Evolutionary conservation across 1,140 invertebrate genomes (phyloP).

Genomic region (Atta colombica): DNA sequence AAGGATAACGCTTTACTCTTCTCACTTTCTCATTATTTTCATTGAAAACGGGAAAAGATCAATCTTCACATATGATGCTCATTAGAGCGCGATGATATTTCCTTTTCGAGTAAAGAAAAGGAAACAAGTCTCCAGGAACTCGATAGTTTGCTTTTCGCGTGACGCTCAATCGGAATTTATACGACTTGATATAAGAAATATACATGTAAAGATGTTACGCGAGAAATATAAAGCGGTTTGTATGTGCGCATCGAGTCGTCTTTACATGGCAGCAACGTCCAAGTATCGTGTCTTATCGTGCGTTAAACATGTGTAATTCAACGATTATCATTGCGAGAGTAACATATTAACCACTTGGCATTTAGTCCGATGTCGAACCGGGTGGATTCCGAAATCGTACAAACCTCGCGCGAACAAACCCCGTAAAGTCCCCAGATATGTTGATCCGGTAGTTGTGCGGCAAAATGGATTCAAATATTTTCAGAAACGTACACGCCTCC

Average conservation of each 20-base stretch:
- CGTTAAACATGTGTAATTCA: slow-evolving; percentile 44
- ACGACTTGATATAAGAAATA: neutral
- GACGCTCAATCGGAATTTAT: slow-evolving; percentile 2
- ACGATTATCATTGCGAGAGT: slow-evolving; percentile 40
- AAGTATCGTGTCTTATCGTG: slow-evolving; percentile 29
- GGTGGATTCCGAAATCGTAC: slow-evolving; percentile 26
- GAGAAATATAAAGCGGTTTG: slow-evolving; percentile 15
- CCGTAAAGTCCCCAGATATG: slow-evolving; percentile 51
- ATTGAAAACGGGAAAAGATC: slow-evolving; percentile 27
- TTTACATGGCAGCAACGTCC: neutral
- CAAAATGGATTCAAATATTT: slow-evolving; percentile 29
- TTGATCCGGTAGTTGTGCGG: slow-evolving; percentile 46
- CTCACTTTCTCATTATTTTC: slow-evolving; percentile 40
- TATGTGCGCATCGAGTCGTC: neutral
- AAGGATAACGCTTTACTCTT: neutral
- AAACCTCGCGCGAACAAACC: no score
- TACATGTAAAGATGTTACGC: neutral
- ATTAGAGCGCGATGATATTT: neutral
- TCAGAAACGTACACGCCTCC: neutral
- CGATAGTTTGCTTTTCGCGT: neutral
- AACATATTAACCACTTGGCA: neutral
- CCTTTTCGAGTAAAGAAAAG: neutral
- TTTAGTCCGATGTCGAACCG: slow-evolving; percentile 1
- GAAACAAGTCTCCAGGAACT: neutral
- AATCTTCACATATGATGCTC: slow-evolving; percentile 12